These are phyloP conservation scores for Himalopsyche kuldschensis DNA, from an alignment of 2,888 invertebrate genomes.

Conservation along the genomic window DNA sequence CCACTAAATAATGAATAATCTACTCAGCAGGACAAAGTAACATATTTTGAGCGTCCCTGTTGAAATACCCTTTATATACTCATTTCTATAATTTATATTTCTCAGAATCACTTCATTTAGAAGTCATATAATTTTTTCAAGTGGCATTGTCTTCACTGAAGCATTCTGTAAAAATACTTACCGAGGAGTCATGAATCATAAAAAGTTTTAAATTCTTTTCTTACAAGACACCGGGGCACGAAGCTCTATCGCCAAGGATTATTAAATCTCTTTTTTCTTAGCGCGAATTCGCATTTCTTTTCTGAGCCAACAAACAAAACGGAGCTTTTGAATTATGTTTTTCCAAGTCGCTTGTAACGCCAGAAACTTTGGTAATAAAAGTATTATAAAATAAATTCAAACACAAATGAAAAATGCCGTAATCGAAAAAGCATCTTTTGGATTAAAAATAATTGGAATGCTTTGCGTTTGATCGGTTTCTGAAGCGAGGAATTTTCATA, in stretches of 20 bases:
- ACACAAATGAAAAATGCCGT: constrained; percentile 4
- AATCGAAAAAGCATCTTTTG: background rate
- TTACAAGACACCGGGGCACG: background rate
- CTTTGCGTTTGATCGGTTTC: background rate
- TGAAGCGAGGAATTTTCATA: background rate
- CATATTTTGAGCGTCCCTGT: too few relatives aligned
- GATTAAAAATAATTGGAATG: background rate
- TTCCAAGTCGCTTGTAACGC: background rate
- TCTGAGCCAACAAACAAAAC: background rate
- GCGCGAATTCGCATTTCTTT: background rate
- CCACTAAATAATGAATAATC: too few relatives aligned
- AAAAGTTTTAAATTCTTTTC: background rate
- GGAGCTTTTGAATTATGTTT: constrained; percentile 9
- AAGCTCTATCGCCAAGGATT: background rate
- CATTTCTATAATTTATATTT: background rate
- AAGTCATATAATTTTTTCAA: background rate
- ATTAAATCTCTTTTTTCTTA: background rate
- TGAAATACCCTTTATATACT: too few relatives aligned
- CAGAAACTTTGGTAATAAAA: constrained; percentile 18
- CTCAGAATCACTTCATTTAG: background rate
- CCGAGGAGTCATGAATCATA: background rate
- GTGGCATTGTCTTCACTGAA: background rate
- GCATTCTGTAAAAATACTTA: background rate
- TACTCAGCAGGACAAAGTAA: too few relatives aligned
- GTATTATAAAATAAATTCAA: constrained; percentile 10